phyloP scores from a whole-genome alignment of 2,888 invertebrate species.

The Colostygia pectinataria region DNA sequence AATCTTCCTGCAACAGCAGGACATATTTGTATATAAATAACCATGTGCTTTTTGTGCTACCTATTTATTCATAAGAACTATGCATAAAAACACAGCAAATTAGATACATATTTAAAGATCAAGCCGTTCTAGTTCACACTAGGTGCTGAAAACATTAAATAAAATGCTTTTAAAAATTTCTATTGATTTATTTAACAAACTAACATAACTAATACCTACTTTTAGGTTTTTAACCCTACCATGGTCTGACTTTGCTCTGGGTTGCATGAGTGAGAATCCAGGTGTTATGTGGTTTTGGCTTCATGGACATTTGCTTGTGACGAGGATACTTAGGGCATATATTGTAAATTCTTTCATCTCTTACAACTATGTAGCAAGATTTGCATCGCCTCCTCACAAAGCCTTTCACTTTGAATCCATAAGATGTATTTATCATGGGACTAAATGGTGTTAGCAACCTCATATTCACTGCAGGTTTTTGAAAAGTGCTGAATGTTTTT shows the following conservation, averaged over 20 bases:
- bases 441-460: slow-evolving; percentile 49
- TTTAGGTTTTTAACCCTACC: slow-evolving; percentile 45
- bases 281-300: slow-evolving; percentile 86
- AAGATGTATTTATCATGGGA: slow-evolving; percentile 54
- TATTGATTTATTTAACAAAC: slow-evolving; percentile 9
- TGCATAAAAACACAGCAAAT: too few relatives aligned
- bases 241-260: slow-evolving; percentile 79
- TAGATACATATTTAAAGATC: too few relatives aligned
- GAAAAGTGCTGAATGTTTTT: slow-evolving; percentile 47
- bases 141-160: not conserved
- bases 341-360: slow-evolving; percentile 87
- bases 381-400: slow-evolving; percentile 87
- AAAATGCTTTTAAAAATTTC: not conserved
- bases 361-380: slow-evolving; percentile 88
- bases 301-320: slow-evolving; percentile 92
- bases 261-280: slow-evolving; percentile 90
- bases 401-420: slow-evolving; percentile 87
- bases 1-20: too few relatives aligned
- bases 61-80: too few relatives aligned
- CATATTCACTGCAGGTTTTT: slow-evolving; percentile 39
- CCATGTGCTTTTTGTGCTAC: too few relatives aligned
- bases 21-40: too few relatives aligned
- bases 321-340: slow-evolving; percentile 89
- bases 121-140: too few relatives aligned
- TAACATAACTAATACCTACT: not conserved